Base-by-base conservation (phyloP, 2,888 invertebrate species). In the Achlya flavicornis region DNA sequence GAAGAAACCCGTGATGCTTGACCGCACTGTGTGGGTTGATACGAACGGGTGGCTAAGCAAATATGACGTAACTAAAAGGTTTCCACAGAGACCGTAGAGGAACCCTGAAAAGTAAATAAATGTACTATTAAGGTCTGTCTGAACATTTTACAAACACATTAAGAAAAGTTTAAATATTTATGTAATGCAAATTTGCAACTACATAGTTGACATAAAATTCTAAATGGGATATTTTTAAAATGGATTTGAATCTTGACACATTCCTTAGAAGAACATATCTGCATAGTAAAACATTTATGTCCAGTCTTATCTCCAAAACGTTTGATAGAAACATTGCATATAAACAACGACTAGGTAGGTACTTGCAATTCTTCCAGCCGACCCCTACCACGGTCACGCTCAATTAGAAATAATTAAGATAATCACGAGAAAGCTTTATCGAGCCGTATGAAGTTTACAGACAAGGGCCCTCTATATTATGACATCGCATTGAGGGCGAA, bases 331-430 rank as follows among this genome's bases (percentile, higher is more conserved):
- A 7, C 16, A 7, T n/a, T 26, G 46, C 14, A 46, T 19, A 53
- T 19, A 53, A 53, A 53, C 19, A 19, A 19, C 10, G 3, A 4
- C n/a, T 53, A 53, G 10, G 46, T 12, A 12, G 12, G 12, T 41
- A 12, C n/a, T 46, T 0, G n/a, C n/a, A 46, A n/a, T 46, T n/a
- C 5, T 46, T 61, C n/a, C 16, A 53, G 19, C 53, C 19, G 53
- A 53, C 53, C 53, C 19, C 53, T 53, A 53, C 53, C 53, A 53
- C 53, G 53, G 65, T 68, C 61, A 65, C 60, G 67, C 64, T 67
- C 69, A 71, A 75, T 76, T 69, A 75, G 64, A 58, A 64, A 64
- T 69, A 76, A 76, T 76, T 76, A 77, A 58, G 63, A 61, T 61
- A 67, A 68, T 65, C 64, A 63, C 67, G 65, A 58, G 62, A 70